Percentiles rank a stretch among this genome's conserved stretches.
These are phyloP conservation scores for Oedothorax gibbosus DNA, from an alignment of 1,140 invertebrate species.

Conservation along the genomic window DNA sequence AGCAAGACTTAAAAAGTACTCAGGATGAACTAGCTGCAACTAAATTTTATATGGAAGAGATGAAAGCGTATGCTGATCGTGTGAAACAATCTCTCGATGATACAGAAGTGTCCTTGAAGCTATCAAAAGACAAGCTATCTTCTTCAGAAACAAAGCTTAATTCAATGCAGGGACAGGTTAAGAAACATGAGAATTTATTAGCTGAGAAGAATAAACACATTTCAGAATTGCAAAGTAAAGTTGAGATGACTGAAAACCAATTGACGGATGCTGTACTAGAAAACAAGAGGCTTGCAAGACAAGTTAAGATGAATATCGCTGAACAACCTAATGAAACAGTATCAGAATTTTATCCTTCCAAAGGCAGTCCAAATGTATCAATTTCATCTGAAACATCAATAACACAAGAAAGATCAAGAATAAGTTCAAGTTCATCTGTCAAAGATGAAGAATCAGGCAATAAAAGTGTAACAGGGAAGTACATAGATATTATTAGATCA, in stretches of 20 bases:
- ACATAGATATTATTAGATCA: slow-evolving; percentile 5
- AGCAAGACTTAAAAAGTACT: background rate
- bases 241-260: background rate
- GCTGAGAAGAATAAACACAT: slow-evolving; percentile 27
- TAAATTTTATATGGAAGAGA: background rate
- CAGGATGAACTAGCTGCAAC: background rate
- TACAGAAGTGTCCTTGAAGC: slow-evolving; percentile 12
- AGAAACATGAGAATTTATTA: background rate
- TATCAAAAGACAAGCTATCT: background rate
- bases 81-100: slow-evolving; percentile 1
- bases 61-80: background rate
- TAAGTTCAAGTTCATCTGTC: background rate
- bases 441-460: background rate
- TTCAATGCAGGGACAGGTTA: background rate
- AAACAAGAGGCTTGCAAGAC: too few species aligned
- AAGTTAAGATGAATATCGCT: too few species aligned
- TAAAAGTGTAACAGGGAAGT: background rate
- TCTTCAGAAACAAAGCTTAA: slow-evolving; percentile 4
- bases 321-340: too few species aligned
- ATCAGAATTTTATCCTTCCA: too few species aligned
- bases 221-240: slow-evolving; percentile 31
- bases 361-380: too few species aligned
- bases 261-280: too few species aligned
- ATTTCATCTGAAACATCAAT: too few species aligned
- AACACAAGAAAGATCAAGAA: too few species aligned